Evolutionary conservation across 2,113 vertebrate species (phyloP), one percentile per base, ranked within the genome.

Genomic region (Struthio camelus): DNA sequence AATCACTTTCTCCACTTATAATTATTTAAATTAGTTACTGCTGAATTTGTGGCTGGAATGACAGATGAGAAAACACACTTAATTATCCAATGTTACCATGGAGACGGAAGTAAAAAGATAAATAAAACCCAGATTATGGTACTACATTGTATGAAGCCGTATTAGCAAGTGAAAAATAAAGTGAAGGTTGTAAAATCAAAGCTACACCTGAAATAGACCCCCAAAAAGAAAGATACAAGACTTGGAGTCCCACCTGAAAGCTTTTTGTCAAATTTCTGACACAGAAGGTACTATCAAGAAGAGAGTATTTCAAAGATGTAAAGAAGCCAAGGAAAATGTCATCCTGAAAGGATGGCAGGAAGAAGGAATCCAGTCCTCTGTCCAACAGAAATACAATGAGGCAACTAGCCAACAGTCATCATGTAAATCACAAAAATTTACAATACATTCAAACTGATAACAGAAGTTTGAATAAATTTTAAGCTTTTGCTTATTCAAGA

Each of bases 11-110:
- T 51, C 54, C 9, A 50, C 4, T 79, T 38, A 18, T 2, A 14
- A 40, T 85, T 30, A 69, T 75, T 42, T 87, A 85, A 93, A 94
- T 90, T 83, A 90, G 91, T 95, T 93, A 77, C n/a, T 73, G 85
- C 54, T 65, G 20, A 80, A 89, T 93, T 67, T 95, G 22, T 32
- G 9, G 53, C 32, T 72, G 65, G 56, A 86, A 61, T 34, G 65
- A 93, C 64, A 87, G 66, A 96, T 36, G 44, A 96, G 67, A 96
- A 87, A 92, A 38, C 50, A 64, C 50, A 62, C 66, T 87, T 92
- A 83, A 76, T 91, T 85, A 88, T 44, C 12, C 77, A 80, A 75
- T 78, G 72, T 89, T 93, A 66, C 93, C 40, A 83, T 90, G 84
- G 71, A 79, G 62, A 94, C 56, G 84, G 48, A 94, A 94, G 85